Percentiles rank a stretch among this genome's conserved stretches.
Evolutionary conservation across 2,113 vertebrate genomes (phyloP).

Genomic region (Halichoeres trimaculatus): DNA sequence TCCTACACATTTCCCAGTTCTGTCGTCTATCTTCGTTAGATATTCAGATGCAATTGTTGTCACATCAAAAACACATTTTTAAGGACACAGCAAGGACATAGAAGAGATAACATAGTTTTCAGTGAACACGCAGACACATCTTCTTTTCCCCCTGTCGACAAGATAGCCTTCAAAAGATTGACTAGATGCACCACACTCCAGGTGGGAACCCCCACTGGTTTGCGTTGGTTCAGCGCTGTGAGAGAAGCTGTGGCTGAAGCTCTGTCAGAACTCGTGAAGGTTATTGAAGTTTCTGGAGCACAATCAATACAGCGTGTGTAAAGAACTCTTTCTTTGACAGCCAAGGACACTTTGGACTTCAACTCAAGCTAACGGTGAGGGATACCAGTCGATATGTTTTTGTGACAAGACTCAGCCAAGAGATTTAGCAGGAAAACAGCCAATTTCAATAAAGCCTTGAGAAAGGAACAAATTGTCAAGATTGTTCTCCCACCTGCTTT

Average conservation of each 20-base stretch:
- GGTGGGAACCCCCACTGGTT: slow-evolving; percentile 65
- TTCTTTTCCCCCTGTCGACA: slow-evolving; percentile 47
- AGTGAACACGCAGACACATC: slow-evolving; percentile 35
- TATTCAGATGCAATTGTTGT: background rate
- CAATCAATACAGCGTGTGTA: slow-evolving; percentile 68
- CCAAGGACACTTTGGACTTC: slow-evolving; percentile 69
- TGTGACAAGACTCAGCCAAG: slow-evolving; percentile 67
- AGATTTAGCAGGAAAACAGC: slow-evolving; percentile 62
- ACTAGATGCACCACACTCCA: slow-evolving; percentile 50
- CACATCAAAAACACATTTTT: background rate
- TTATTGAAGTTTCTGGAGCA: slow-evolving; percentile 73
- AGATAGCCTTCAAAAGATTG: slow-evolving; percentile 64
- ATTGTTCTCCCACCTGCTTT: slow-evolving; percentile 49
- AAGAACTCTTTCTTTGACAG: slow-evolving; percentile 58
- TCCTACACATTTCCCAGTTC: background rate
- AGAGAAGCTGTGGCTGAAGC: slow-evolving; percentile 53
- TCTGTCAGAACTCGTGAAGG: slow-evolving; percentile 69
- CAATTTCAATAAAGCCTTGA: slow-evolving; percentile 59
- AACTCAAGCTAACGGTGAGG: slow-evolving; percentile 53
- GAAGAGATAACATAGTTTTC: slow-evolving; percentile 34
- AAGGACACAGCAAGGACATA: slow-evolving; percentile 46
- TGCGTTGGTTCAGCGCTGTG: slow-evolving; percentile 38
- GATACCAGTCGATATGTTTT: slow-evolving; percentile 69
- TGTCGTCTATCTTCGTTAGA: background rate
- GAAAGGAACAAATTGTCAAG: slow-evolving; percentile 41